A percentile compares a stretch with the other conserved stretches of the same genome.
These are phyloP conservation scores for Pollenia angustigena DNA, from an alignment of 2,888 invertebrate species.

Conservation along the genomic window DNA sequence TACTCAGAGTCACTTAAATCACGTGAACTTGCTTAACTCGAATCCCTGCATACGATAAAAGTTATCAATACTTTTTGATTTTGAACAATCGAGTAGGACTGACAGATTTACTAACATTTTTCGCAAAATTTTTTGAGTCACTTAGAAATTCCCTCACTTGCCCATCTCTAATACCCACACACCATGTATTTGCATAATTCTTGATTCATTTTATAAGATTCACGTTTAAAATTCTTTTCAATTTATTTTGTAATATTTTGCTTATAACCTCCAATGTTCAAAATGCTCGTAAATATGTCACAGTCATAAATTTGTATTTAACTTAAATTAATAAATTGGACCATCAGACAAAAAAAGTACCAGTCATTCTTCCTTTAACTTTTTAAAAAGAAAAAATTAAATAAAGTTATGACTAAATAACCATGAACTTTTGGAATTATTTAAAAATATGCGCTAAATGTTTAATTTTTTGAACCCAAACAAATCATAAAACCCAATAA, in stretches of 20 bases:
- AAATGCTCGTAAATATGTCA: conserved; percentile 66
- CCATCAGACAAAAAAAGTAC: background rate
- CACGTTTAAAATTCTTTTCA: conserved; percentile 32
- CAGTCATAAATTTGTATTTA: conserved; percentile 69
- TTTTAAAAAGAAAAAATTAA: background rate
- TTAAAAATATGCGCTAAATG: background rate
- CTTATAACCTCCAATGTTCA: conserved; percentile 38
- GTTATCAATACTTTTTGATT: no score
- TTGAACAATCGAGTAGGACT: no score
- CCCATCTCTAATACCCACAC: conserved; percentile 24
- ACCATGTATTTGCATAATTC: conserved; percentile 25
- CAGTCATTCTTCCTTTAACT: conserved; percentile 23
- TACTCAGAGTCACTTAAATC: no score
- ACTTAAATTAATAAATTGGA: conserved; percentile 70
- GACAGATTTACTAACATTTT: no score
- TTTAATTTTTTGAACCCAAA: conserved; percentile 47
- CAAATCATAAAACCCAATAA: conserved; percentile 56
- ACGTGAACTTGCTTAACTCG: no score
- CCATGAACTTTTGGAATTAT: conserved; percentile 34
- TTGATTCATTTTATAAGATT: conserved; percentile 42
- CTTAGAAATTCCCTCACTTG: background rate
- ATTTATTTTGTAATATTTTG: conserved; percentile 17
- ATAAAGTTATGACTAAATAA: conserved; percentile 46
- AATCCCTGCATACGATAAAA: no score
- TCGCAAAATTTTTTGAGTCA: background rate